phyloP scores from a whole-genome alignment of 53 echinoderm and acorn worm species.

The Luidia sarsii region DNA sequence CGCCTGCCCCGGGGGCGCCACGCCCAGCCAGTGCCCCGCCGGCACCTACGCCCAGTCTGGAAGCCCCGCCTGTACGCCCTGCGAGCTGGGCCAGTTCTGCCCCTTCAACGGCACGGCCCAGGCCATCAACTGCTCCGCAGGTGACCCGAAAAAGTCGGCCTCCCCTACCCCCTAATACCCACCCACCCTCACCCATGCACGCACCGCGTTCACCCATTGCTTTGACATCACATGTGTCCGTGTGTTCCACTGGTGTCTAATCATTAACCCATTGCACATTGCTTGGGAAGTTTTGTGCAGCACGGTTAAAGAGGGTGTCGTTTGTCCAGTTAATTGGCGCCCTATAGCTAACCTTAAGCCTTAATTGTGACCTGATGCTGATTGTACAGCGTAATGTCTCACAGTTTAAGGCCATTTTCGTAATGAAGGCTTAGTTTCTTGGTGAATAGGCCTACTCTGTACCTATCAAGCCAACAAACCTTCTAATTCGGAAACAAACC shows the following conservation, averaged over 20 bases:
- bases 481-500: no score
- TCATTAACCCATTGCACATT: background rate
- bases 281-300: no score
- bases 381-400: no score
- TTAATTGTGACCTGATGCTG: no score
- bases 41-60: slow-evolving; percentile 73
- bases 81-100: slow-evolving; percentile 79
- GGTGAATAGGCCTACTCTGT: no score
- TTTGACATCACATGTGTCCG: background rate
- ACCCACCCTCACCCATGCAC: background rate
- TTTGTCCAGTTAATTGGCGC: no score
- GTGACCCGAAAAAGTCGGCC: slow-evolving; percentile 43
- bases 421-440: no score
- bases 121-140: slow-evolving; percentile 73
- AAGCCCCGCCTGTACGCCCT: slow-evolving; percentile 56
- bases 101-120: slow-evolving; percentile 74
- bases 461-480: no score
- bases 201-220: background rate
- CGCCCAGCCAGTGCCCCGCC: slow-evolving; percentile 48
- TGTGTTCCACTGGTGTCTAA: background rate
- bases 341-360: no score
- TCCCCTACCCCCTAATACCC: no score
- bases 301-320: no score
- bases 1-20: slow-evolving; percentile 61
- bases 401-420: no score